A percentile compares a stretch with the other conserved stretches of the same genome.
Conservation (phyloP, 1,140 invertebrate genomes). For the Leptinotarsa undecemlineata region DNA sequence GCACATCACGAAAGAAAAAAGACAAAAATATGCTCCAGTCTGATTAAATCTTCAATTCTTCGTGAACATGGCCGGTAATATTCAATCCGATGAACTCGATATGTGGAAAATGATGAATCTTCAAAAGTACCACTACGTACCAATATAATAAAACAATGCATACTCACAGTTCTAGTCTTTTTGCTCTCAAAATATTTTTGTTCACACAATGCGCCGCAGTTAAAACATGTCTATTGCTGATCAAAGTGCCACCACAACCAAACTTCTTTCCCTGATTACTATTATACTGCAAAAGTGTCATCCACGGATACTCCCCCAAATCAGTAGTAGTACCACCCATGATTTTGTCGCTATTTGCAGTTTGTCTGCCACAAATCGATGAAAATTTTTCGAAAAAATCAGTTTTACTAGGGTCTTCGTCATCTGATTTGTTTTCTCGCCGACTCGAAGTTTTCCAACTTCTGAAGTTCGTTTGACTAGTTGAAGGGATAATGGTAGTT, state of each 20-base stretch:
- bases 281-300: constrained; percentile 62
- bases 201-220: constrained; percentile 72
- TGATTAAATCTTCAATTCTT: too few species aligned
- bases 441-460: neutral
- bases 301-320: constrained; percentile 60
- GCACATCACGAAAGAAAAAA: too few species aligned
- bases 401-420: neutral
- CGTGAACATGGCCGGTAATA: too few species aligned
- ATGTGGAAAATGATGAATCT: too few species aligned
- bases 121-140: too few species aligned
- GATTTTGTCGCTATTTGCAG: constrained; percentile 36
- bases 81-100: too few species aligned
- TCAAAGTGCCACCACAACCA: constrained; percentile 65
- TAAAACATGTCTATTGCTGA: constrained; percentile 66
- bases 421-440: neutral
- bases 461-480: neutral
- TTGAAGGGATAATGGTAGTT: neutral
- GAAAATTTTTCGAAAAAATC: neutral
- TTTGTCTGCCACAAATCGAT: neutral
- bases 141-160: neutral
- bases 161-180: constrained; percentile 14
- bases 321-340: constrained; percentile 52
- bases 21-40: too few species aligned
- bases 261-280: constrained; percentile 29
- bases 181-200: constrained; percentile 26